A percentile compares a stretch with the other conserved stretches of the same genome.
Evolutionary conservation across 2,113 vertebrate species (phyloP).

Genomic region (Orientallactaga bullata): DNA sequence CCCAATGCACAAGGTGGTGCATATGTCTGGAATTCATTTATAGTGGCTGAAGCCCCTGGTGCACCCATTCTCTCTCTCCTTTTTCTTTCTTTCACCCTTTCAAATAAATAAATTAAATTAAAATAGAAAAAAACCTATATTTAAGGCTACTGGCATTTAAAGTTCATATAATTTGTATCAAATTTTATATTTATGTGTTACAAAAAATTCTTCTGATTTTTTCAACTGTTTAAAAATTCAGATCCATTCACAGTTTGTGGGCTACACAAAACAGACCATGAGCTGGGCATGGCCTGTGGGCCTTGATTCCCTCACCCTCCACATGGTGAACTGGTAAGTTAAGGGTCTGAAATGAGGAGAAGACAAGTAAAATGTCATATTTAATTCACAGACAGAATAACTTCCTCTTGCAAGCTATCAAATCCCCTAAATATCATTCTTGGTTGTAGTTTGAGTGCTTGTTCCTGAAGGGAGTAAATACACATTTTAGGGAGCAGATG

Average conservation of each 20-base stretch:
- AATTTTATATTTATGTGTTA: neutral
- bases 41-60: no score
- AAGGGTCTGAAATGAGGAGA: neutral
- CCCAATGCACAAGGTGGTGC: no score
- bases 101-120: neutral
- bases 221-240: neutral
- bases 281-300: neutral
- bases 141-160: slow-evolving; percentile 3
- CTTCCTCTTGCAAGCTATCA: neutral
- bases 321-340: neutral
- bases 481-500: neutral
- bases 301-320: neutral
- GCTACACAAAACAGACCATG: neutral
- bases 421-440: neutral
- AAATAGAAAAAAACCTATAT: neutral
- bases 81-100: no score
- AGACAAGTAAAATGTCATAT: neutral
- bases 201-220: slow-evolving; percentile 21
- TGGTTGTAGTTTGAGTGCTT: neutral
- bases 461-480: neutral
- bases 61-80: no score
- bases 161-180: neutral
- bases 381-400: neutral
- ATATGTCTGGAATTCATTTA: no score
- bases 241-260: neutral